Percentiles rank a stretch among this genome's conserved stretches.
phyloP scores from a whole-genome alignment of 1,140 invertebrate genomes.

The Gyrodactylus salaris region DNA sequence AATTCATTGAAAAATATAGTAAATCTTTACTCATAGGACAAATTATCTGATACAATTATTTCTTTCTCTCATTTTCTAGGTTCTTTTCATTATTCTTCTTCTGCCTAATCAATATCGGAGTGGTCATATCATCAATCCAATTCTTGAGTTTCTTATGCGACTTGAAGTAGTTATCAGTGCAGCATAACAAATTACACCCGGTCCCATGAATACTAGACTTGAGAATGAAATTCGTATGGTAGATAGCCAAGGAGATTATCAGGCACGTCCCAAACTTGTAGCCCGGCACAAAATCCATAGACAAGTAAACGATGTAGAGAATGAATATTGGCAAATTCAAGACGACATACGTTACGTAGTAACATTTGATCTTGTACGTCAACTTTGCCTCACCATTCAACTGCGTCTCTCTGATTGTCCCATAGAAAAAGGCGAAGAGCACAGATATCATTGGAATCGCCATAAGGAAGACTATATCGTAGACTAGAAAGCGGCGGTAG shows the following conservation, averaged over 20 bases:
- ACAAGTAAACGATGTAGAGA: not conserved
- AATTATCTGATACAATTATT: too few relatives aligned
- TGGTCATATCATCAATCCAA: not conserved
- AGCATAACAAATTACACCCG: not conserved
- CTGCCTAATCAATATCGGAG: not conserved
- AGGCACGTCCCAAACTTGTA: not conserved
- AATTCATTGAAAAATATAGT: too few relatives aligned
- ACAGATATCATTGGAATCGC: not conserved
- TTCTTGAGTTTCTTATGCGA: not conserved
- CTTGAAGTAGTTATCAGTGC: not conserved
- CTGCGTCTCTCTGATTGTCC: not conserved
- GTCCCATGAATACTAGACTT: not conserved
- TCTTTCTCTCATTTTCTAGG: too few relatives aligned
- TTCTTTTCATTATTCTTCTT: not conserved
- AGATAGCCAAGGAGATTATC: not conserved
- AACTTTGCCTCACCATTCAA: not conserved
- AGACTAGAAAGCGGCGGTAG: not conserved
- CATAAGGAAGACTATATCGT: not conserved
- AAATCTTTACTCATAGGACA: too few relatives aligned
- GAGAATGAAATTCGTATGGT: not conserved
- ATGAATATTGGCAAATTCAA: not conserved
- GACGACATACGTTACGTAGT: not conserved
- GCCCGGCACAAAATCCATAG: not conserved
- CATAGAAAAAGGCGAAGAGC: not conserved
- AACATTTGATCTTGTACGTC: not conserved